phyloP scores from a whole-genome alignment of 2,797 vertebrate species.

The Xenentodon cancila region DNA sequence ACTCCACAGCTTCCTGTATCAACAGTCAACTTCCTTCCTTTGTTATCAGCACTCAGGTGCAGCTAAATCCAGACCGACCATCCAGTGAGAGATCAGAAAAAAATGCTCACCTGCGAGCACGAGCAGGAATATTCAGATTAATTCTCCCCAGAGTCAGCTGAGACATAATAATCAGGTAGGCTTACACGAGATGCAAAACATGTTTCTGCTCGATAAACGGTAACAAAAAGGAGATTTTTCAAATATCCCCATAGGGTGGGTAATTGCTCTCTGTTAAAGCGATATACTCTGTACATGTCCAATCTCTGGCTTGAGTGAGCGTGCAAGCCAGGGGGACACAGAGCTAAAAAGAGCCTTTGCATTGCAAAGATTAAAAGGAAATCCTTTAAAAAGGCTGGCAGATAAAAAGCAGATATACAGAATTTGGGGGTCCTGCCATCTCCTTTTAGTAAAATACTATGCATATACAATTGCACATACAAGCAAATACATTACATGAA shows the following conservation, averaged over 20 bases:
- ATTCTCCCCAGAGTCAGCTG: slow-evolving; percentile 53
- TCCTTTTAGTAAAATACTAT: slow-evolving; percentile 26
- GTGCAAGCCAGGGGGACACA: slow-evolving; percentile 47
- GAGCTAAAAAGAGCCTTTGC: slow-evolving; percentile 47
- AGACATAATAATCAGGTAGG: slow-evolving; percentile 68
- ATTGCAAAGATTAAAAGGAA: slow-evolving; percentile 57
- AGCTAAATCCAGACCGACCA: slow-evolving; percentile 54
- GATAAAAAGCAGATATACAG: slow-evolving; percentile 55
- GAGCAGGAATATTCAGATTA: slow-evolving; percentile 63
- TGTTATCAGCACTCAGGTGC: slow-evolving; percentile 32
- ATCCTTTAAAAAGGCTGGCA: slow-evolving; percentile 58
- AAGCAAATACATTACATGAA: slow-evolving; percentile 25
- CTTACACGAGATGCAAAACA: slow-evolving; percentile 59
- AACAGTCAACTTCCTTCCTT: slow-evolving; percentile 24
- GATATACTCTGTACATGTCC: slow-evolving; percentile 48
- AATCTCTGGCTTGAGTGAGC: slow-evolving; percentile 50
- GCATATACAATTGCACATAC: slow-evolving; percentile 20
- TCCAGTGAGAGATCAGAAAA: slow-evolving; percentile 56
- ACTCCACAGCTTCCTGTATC: too few relatives aligned
- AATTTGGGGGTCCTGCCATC: slow-evolving; percentile 34
- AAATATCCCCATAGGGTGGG: slow-evolving; percentile 55
- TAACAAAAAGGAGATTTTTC: slow-evolving; percentile 60
- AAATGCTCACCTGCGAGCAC: slow-evolving; percentile 59
- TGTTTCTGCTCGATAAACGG: slow-evolving; percentile 64
- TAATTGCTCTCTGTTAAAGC: slow-evolving; percentile 64